phyloP scores from a whole-genome alignment of 1,140 invertebrate species.

The Chymomyza costata region DNA sequence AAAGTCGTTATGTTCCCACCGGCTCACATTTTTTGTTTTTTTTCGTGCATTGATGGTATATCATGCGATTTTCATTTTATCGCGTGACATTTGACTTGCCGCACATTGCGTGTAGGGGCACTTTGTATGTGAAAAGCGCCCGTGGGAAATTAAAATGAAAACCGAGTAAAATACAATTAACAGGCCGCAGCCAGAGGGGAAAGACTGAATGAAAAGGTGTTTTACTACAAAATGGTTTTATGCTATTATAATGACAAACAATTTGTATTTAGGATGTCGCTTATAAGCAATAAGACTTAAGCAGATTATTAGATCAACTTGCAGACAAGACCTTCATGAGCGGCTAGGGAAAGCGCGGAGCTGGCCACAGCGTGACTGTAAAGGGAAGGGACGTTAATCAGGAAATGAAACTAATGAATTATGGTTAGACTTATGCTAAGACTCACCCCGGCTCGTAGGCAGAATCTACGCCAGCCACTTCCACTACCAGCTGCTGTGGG shows the following conservation, averaged over 20 bases:
- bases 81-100: conserved; percentile 33
- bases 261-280: not conserved
- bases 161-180: conserved; percentile 46
- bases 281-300: not conserved
- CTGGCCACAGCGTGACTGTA: conserved; percentile 49
- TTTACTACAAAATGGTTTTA: not conserved
- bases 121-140: not conserved
- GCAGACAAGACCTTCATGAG: conserved; percentile 56
- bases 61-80: conserved; percentile 18
- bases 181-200: too few relatives aligned
- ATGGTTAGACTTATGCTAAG: not conserved
- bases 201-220: conserved; percentile 2
- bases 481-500: conserved; percentile 74
- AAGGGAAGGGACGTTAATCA: conserved; percentile 20
- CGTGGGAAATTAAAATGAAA: conserved; percentile 1
- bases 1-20: too few relatives aligned
- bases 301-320: conserved; percentile 30
- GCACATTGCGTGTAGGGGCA: too few relatives aligned
- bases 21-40: too few relatives aligned
- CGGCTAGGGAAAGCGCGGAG: conserved; percentile 35
- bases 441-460: conserved; percentile 75
- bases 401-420: not conserved
- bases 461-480: conserved; percentile 75
- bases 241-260: not conserved
- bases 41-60: too few relatives aligned